Base-by-base conservation (phyloP, 2,888 invertebrate genomes). In the Drosophila macrospina region DNA sequence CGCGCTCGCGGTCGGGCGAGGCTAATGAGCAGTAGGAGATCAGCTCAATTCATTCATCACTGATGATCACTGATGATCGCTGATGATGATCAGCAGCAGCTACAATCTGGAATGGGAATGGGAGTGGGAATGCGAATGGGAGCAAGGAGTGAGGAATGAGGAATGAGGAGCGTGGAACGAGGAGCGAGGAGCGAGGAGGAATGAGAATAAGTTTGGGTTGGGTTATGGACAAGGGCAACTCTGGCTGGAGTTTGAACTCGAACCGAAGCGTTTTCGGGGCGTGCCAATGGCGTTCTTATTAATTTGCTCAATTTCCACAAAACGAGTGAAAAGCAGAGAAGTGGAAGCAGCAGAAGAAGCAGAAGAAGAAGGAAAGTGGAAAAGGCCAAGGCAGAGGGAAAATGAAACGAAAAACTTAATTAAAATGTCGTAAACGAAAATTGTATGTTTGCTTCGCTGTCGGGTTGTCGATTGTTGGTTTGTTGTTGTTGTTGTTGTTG, bases 371-470 rank as follows among this genome's bases (percentile, higher is more conserved):
- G 28, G 28, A 28, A 20, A 20, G 6, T 7, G 28, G 28, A 28
- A 28, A 30, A 48, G 34, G 47, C 13, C 28, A 57, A 28, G 26
- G 44, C 26, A 30, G 28, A 41, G 54, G 45, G 32, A 69, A 73
- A 69, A 55, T 20, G 41, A 55, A 65, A 47, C 54, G 76, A 78
- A 83, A 80, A 86, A 85, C 87, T 86, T 86, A 86, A 86, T 86
- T 86, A 86, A 86, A 86, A 86, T 86, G 86, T 86, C 86, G 86
- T 86, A 86, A 86, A 82, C 85, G 86, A 86, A 86, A 86, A 86
- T 84, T 81, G 78, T 80, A 85, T 85, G 86, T 83, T 77, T 69
- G 74, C 67, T 55, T 70, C 68, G 71, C 57, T 74, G 62, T 62
- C 62, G 70, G 66, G 42, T 54, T 72, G 63, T 72, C 62, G 67